Conservation (phyloP, 2,113 vertebrate genomes). For the Periophthalmus modestus region DNA sequence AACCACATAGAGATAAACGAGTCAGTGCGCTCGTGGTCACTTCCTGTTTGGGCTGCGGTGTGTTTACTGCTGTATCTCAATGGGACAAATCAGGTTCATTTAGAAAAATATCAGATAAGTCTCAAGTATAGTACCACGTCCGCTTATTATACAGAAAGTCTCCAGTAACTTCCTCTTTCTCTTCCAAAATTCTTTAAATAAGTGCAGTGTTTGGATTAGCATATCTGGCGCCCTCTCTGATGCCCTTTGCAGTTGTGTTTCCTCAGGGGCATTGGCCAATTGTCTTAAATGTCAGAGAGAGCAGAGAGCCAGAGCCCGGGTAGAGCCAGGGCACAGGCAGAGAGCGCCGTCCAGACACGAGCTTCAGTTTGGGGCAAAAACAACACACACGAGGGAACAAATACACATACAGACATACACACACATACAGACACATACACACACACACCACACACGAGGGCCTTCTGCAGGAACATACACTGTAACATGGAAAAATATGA, state of each 20-base stretch:
- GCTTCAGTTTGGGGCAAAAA: conserved; percentile 33
- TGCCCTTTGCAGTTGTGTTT: conserved; percentile 39
- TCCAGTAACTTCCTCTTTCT: background rate
- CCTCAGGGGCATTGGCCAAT: conserved; percentile 48
- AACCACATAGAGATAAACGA: too few relatives aligned
- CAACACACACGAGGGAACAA: background rate
- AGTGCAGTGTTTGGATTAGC: conserved; percentile 22
- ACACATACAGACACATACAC: background rate
- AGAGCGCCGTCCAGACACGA: conserved; percentile 53
- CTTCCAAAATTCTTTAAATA: background rate
- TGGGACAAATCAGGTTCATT: too few relatives aligned
- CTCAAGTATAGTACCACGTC: too few relatives aligned
- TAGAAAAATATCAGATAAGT: background rate
- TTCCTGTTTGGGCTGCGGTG: too few relatives aligned
- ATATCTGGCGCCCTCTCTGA: conserved; percentile 31
- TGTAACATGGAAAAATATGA: background rate
- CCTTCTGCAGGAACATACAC: background rate
- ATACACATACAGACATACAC: conserved; percentile 6
- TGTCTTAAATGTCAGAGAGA: conserved; percentile 42
- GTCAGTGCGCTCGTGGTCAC: too few relatives aligned
- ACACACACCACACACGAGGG: background rate
- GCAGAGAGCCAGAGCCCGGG: conserved; percentile 35
- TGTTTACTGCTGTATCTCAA: too few relatives aligned
- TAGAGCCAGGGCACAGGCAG: conserved; percentile 30
- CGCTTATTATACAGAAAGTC: background rate